Conservation (phyloP, 2,888 invertebrate genomes). For the Disparrhopalites patrizii region DNA sequence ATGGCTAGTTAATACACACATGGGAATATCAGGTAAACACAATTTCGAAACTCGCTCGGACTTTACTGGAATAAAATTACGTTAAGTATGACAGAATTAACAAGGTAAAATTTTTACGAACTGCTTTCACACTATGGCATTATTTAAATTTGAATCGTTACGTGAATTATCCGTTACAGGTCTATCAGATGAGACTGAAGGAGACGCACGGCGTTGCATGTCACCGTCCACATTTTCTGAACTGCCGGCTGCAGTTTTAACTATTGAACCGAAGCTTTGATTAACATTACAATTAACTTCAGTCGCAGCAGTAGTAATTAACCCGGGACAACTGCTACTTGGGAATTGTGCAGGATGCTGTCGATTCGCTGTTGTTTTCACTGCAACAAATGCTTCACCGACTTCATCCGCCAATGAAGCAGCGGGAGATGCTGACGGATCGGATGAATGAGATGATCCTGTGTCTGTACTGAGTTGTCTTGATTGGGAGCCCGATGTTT, state of each 20-base stretch:
- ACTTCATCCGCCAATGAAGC: background rate
- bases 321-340: background rate
- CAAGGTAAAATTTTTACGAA: slow-evolving; percentile 1
- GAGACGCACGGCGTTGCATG: too few relatives aligned
- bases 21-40: too few relatives aligned
- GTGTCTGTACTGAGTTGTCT: too few relatives aligned
- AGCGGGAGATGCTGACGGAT: background rate
- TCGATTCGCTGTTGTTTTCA: background rate
- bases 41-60: background rate
- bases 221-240: too few relatives aligned
- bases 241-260: too few relatives aligned
- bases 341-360: slow-evolving; percentile 1
- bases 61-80: background rate
- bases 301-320: background rate
- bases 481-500: background rate
- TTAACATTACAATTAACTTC: background rate
- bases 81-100: background rate
- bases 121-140: slow-evolving; percentile 8
- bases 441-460: background rate
- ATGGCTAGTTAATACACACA: too few relatives aligned
- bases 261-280: background rate
- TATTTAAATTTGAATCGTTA: background rate
- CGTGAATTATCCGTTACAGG: background rate
- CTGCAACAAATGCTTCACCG: too few relatives aligned
- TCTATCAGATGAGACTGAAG: background rate